phyloP scores from a whole-genome alignment of 2,113 vertebrate genomes.

The Speoplatyrhinus poulsoni region DNA sequence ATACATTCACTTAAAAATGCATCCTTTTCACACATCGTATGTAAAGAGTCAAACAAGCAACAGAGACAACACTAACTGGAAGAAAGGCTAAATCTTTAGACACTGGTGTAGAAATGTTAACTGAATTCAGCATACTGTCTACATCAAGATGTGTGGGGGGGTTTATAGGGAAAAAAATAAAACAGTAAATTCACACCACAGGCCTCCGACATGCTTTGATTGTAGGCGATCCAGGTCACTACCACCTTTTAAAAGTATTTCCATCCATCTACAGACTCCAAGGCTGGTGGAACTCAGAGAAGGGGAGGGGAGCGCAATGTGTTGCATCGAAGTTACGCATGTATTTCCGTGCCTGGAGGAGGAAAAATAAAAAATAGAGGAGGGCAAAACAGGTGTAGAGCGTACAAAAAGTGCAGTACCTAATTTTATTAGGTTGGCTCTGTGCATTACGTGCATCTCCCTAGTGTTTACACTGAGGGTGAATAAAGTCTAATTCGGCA shows the following conservation, averaged over 20 bases:
- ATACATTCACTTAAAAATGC: slow-evolving; percentile 32
- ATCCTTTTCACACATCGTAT: slow-evolving; percentile 2
- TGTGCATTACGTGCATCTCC: slow-evolving; percentile 46
- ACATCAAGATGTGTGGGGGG: not conserved
- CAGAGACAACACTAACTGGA: slow-evolving; percentile 18
- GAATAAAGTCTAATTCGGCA: slow-evolving; percentile 61
- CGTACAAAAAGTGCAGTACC: slow-evolving; percentile 55
- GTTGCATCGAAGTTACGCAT: slow-evolving; percentile 88
- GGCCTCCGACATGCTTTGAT: slow-evolving; percentile 35
- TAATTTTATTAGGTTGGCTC: slow-evolving; percentile 59
- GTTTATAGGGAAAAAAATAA: not conserved
- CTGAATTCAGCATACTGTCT: slow-evolving; percentile 20
- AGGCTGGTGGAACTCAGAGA: slow-evolving; percentile 81
- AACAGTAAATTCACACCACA: slow-evolving; percentile 45
- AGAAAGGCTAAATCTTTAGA: not conserved
- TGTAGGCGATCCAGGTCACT: slow-evolving; percentile 30
- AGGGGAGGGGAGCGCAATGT: slow-evolving; percentile 87
- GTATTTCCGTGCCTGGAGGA: slow-evolving; percentile 84
- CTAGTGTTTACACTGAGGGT: slow-evolving; percentile 49
- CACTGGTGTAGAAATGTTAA: too few relatives aligned
- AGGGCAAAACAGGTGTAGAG: slow-evolving; percentile 46
- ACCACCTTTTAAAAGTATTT: slow-evolving; percentile 5
- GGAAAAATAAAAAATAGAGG: slow-evolving; percentile 29
- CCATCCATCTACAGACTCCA: slow-evolving; percentile 77
- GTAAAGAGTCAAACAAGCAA: slow-evolving; percentile 14